phyloP scores from a whole-genome alignment of 2,888 invertebrate species.

The Silvanus unidentatus region DNA sequence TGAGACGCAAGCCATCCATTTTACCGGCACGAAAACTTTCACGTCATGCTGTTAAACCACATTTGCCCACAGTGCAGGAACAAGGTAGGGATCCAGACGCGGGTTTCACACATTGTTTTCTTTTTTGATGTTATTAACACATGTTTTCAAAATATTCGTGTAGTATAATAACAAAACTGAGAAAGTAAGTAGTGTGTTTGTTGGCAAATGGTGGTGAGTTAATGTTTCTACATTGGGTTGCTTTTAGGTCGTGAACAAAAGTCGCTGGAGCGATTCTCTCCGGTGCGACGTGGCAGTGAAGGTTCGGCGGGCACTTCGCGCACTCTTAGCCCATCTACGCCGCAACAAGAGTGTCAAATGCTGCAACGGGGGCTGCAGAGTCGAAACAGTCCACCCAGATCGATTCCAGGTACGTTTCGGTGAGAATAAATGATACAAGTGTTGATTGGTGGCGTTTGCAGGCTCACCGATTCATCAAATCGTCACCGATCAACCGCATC shows the following conservation, averaged over 20 bases:
- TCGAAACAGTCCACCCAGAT: slow-evolving; percentile 49
- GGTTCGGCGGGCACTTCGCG: slow-evolving; percentile 55
- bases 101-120: not conserved
- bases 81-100: slow-evolving; percentile 54
- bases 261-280: slow-evolving; percentile 74
- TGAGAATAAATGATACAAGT: not conserved
- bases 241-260: slow-evolving; percentile 53
- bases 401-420: slow-evolving; percentile 53
- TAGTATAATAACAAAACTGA: no score
- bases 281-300: slow-evolving; percentile 85
- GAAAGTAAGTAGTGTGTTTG: slow-evolving; percentile 7
- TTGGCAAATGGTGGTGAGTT: slow-evolving; percentile 7
- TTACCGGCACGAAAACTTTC: slow-evolving; percentile 53
- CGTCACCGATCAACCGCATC: no score
- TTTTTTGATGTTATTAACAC: not conserved
- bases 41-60: slow-evolving; percentile 49
- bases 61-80: slow-evolving; percentile 68
- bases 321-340: slow-evolving; percentile 55
- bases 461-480: slow-evolving; percentile 60
- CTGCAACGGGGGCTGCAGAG: slow-evolving; percentile 55
- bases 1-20: slow-evolving; percentile 68
- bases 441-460: slow-evolving; percentile 27
- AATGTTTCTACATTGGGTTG: not conserved
- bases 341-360: slow-evolving; percentile 75
- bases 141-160: no score